Conservation (phyloP, 2,113 vertebrate species). For the Rhinopomastus cyanomelas region DNA sequence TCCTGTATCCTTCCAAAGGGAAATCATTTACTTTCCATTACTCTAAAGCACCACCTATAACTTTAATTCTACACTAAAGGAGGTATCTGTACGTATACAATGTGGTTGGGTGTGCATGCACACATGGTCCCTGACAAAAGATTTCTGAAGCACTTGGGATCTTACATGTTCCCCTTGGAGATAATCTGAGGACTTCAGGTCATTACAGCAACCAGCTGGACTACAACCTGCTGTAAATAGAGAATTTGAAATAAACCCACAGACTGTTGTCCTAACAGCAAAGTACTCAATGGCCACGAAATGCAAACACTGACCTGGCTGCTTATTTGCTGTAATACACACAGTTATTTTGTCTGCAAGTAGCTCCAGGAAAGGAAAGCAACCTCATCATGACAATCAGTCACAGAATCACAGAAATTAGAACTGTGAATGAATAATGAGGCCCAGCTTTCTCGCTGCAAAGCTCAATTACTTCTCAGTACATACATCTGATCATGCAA, state of each 20-base stretch:
- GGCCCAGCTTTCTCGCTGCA: not conserved
- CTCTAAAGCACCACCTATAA: not conserved
- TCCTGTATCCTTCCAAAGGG: not conserved
- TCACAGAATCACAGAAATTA: not conserved
- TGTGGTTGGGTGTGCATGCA: not conserved
- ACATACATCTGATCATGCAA: not conserved
- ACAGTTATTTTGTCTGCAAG: not conserved
- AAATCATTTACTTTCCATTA: not conserved
- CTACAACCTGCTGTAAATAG: not conserved
- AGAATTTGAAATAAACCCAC: not conserved
- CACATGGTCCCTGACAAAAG: not conserved
- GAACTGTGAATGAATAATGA: not conserved
- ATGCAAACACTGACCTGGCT: not conserved
- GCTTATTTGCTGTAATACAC: not conserved
- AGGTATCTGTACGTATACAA: not conserved
- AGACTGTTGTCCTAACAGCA: not conserved
- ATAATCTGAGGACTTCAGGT: conserved; percentile 10
- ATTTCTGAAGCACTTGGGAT: conserved; percentile 21
- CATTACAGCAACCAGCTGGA: conserved; percentile 11
- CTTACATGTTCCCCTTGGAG: conserved; percentile 12
- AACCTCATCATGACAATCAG: not conserved
- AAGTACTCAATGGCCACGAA: not conserved
- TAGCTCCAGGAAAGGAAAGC: not conserved
- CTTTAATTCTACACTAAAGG: not conserved
- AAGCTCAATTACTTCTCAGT: not conserved